Evolutionary conservation across 2,888 invertebrate species (phyloP).

Genomic region (Ferdinandea cuprea): DNA sequence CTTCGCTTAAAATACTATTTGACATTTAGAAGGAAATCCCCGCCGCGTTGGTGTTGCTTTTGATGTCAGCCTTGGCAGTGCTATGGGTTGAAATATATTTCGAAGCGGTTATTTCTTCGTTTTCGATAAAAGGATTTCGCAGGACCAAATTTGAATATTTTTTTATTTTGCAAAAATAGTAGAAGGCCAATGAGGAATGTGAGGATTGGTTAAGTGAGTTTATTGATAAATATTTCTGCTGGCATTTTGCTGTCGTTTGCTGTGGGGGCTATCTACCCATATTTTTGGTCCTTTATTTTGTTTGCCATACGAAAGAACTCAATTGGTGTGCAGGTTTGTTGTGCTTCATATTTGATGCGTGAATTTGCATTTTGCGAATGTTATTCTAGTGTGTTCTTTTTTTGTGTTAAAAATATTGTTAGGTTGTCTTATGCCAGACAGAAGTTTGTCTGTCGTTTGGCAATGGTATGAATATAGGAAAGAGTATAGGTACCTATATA

Average conservation of each 20-base stretch:
- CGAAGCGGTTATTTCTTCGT: background rate
- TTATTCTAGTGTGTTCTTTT: background rate
- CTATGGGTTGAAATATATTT: background rate
- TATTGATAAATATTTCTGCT: conserved; percentile 40
- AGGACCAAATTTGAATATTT: conserved; percentile 41
- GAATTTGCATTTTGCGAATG: conserved; percentile 56
- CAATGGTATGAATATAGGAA: conserved; percentile 34
- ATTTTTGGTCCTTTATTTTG: background rate
- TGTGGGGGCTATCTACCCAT: background rate
- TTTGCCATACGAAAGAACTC: conserved; percentile 39
- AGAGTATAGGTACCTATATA: conserved; percentile 10
- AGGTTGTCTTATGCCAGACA: background rate
- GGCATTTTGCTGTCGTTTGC: background rate
- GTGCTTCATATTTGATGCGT: conserved; percentile 47
- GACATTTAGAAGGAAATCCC: conserved; percentile 43
- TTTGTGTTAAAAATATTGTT: background rate
- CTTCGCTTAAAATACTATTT: conserved; percentile 56
- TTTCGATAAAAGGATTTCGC: conserved; percentile 15
- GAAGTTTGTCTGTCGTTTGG: conserved; percentile 30
- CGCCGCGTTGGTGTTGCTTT: conserved; percentile 7
- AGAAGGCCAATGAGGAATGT: conserved; percentile 47
- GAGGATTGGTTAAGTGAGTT: conserved; percentile 48
- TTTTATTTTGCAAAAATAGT: conserved; percentile 18
- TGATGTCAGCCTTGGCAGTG: background rate
- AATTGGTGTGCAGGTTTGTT: conserved; percentile 44